Evolutionary conservation across 2,888 invertebrate species (phyloP), one percentile per base, ranked within the genome.

Genomic region (Taenaris catops): DNA sequence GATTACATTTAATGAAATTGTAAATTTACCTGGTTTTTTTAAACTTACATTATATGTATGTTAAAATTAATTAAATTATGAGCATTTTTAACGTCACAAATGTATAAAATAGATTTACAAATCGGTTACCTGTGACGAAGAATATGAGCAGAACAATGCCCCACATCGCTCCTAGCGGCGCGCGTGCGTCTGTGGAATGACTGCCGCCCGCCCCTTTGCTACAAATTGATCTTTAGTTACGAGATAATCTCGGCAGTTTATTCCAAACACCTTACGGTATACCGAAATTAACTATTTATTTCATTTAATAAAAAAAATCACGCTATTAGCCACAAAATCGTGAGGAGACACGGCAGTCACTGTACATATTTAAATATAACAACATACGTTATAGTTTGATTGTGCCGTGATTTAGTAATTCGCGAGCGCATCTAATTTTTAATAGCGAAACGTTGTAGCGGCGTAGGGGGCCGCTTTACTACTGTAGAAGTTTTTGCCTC

Each of bases 151-250:
- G 48, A 41, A 56, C 54, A 27, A 50, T 50, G 42, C 55, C 59
- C 53, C 64, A 59, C 55, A 66, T 63, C 42, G 60, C 57, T 53
- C 40, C 27, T 31, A 44, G 38, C 19, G 51, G 41, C 38, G 45
- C 58, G 60, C 41, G 37, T 25, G 33, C 50, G 49, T 49, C 48
- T 46, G 32, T 5, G 11, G 19, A 28, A 8, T 8, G 54, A 46
- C 34, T 47, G 51, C 70, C 72, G 73, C 71, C 73, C 71, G 74
- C 74, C 73, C 71, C 74, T 68, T 64, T 42, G 44, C 52, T 54
- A 49, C 48, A 56, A 58, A 66, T 64, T 68, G 65, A 60, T 66
- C 73, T 70, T 67, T 57, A 46, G 38, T 49, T 50, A 57, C 59
- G 57, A 56, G 53, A 51, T 63, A 54, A 58, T 64, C 55, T 51